These are phyloP conservation scores for Leptopilina boulardi DNA, from an alignment of 1,140 invertebrate genomes.

Conservation along the genomic window DNA sequence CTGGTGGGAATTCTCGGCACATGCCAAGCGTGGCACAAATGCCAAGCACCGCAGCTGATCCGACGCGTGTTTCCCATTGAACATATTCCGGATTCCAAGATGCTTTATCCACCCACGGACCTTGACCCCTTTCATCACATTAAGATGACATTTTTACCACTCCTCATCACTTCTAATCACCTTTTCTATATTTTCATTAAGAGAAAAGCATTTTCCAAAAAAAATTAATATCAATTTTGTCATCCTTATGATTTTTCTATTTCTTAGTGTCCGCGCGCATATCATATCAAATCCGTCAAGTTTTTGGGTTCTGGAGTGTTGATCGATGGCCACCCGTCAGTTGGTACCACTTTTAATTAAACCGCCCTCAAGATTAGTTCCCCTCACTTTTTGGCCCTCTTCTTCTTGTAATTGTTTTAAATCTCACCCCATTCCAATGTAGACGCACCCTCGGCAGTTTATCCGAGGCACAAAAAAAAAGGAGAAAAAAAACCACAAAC, in stretches of 20 bases:
- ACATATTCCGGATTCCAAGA: conserved; percentile 54
- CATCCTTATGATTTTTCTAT: background rate
- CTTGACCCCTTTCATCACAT: conserved; percentile 10
- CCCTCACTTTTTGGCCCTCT: conserved; percentile 43
- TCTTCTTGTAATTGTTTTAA: conserved; percentile 75
- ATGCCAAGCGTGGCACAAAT: conserved; percentile 59
- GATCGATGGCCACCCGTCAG: conserved; percentile 76
- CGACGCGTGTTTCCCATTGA: conserved; percentile 46
- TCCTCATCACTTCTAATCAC: too few relatives aligned
- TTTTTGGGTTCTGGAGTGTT: conserved; percentile 63
- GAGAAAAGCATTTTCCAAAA: too few relatives aligned
- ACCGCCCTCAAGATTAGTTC: conserved; percentile 75
- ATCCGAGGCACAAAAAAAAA: too few relatives aligned
- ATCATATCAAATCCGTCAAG: conserved; percentile 54
- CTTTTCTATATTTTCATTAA: too few relatives aligned
- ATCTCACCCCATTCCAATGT: conserved; percentile 63
- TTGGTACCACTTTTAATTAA: conserved; percentile 77
- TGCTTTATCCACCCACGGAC: conserved; percentile 39
- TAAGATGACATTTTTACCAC: background rate
- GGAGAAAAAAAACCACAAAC: conserved; percentile 67
- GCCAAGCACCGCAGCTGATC: conserved; percentile 46
- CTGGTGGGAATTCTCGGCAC: conserved; percentile 65
- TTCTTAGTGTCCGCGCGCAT: background rate
- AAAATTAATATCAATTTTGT: background rate
- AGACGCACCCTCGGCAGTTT: conserved; percentile 61